phyloP scores from a whole-genome alignment of 2,888 invertebrate genomes.

The Endotricha flammealis region DNA sequence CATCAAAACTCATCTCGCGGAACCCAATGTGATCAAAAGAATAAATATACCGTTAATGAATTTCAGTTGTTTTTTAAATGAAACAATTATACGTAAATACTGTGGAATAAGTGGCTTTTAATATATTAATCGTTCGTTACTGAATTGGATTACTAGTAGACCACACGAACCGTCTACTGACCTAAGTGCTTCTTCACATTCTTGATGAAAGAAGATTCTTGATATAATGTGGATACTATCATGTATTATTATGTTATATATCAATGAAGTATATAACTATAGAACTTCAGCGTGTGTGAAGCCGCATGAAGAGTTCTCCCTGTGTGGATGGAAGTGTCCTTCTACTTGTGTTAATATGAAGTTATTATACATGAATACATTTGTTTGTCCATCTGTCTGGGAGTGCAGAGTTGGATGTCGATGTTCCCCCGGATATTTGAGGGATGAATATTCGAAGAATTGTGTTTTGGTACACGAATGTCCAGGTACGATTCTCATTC shows the following conservation, averaged over 20 bases:
- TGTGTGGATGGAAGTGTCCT: conserved; percentile 63
- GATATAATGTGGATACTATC: neutral
- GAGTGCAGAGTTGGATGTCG: conserved; percentile 60
- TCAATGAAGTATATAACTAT: conserved; percentile 22
- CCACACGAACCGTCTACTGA: too few relatives aligned
- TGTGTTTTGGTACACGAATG: conserved; percentile 54
- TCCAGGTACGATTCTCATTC: too few relatives aligned
- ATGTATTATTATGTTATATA: neutral
- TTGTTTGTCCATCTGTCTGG: conserved; percentile 48
- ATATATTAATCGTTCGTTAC: too few relatives aligned
- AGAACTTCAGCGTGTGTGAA: conserved; percentile 48
- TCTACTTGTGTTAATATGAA: conserved; percentile 60
- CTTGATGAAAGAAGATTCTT: too few relatives aligned
- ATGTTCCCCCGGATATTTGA: conserved; percentile 53
- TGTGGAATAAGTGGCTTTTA: too few relatives aligned
- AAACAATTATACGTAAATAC: too few relatives aligned
- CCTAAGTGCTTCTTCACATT: too few relatives aligned
- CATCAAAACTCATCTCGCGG: too few relatives aligned
- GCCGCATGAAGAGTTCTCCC: conserved; percentile 52
- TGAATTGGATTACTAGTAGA: too few relatives aligned
- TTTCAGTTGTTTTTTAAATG: too few relatives aligned
- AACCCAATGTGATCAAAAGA: too few relatives aligned
- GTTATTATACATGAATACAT: conserved; percentile 24
- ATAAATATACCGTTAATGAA: too few relatives aligned
- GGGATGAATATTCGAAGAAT: conserved; percentile 54